Evolutionary conservation across 2,888 invertebrate species (phyloP).

Genomic region (Myathropa florea): DNA sequence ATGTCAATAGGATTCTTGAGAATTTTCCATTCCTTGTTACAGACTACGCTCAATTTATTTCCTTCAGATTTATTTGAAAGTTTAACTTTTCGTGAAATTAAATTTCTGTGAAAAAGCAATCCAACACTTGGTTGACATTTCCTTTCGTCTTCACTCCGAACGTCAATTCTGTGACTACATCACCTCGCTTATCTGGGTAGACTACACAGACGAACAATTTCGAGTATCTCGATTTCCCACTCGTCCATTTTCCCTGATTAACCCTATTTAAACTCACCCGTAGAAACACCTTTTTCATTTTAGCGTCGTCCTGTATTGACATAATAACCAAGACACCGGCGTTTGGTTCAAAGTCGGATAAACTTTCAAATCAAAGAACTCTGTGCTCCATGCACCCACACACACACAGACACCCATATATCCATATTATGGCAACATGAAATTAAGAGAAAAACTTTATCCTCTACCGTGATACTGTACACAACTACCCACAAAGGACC

Average conservation of each 20-base stretch:
- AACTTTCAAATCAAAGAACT: slow-evolving; percentile 49
- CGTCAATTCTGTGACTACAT: not conserved
- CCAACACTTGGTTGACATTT: not conserved
- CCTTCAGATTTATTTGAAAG: not conserved
- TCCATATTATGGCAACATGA: slow-evolving; percentile 34
- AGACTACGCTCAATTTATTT: not conserved
- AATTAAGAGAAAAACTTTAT: slow-evolving; percentile 57
- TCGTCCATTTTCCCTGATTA: not conserved
- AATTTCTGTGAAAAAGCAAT: not conserved
- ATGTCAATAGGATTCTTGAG: not conserved
- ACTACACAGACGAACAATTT: not conserved
- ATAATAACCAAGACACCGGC: not conserved
- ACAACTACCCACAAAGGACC: not conserved
- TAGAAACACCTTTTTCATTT: not conserved
- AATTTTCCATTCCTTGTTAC: not conserved
- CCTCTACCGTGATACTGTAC: slow-evolving; percentile 23
- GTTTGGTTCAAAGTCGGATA: slow-evolving; percentile 16
- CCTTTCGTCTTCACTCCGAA: not conserved
- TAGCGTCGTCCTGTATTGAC: slow-evolving; percentile 12
- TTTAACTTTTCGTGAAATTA: not conserved
- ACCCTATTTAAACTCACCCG: slow-evolving; percentile 8
- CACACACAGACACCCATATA: not conserved
- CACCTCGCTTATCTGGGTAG: no score
- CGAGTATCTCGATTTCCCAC: not conserved
- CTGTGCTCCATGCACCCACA: slow-evolving; percentile 2